Percentiles rank a stretch among this genome's conserved stretches.
Evolutionary conservation across 2,797 vertebrate genomes (phyloP).

Genomic region (Toxotes lorentzi): DNA sequence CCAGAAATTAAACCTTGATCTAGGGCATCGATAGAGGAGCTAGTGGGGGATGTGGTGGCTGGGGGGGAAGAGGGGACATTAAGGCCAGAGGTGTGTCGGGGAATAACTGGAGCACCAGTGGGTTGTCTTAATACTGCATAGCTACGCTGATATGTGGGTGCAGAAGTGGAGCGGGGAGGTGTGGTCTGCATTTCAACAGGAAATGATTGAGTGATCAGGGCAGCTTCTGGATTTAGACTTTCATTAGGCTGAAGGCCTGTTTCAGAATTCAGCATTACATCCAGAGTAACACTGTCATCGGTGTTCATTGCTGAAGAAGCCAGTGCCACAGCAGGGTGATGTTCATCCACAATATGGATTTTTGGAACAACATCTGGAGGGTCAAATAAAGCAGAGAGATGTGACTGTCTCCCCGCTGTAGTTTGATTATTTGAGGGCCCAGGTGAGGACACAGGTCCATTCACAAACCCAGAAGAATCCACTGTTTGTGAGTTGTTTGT

Average conservation of each 20-base stretch:
- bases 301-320: background rate
- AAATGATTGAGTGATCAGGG: background rate
- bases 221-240: background rate
- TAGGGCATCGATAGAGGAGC: slow-evolving; percentile 27
- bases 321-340: background rate
- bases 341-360: slow-evolving; percentile 35
- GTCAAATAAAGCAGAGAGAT: slow-evolving; percentile 38
- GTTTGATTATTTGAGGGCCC: slow-evolving; percentile 14
- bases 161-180: slow-evolving; percentile 2
- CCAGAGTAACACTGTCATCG: background rate
- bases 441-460: background rate
- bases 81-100: slow-evolving; percentile 47
- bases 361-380: slow-evolving; percentile 57
- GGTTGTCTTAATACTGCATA: slow-evolving; percentile 3
- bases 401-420: background rate
- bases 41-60: slow-evolving; percentile 17
- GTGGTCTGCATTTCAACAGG: slow-evolving; percentile 20
- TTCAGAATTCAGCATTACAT: background rate
- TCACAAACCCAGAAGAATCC: background rate
- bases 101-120: slow-evolving; percentile 15
- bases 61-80: slow-evolving; percentile 14
- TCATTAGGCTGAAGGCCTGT: background rate
- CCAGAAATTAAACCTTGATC: slow-evolving; percentile 41
- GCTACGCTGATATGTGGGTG: background rate
- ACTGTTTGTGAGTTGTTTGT: slow-evolving; percentile 14